Evolutionary conservation across 2,888 invertebrate genomes (phyloP).

Genomic region (Acrobasis consociella): DNA sequence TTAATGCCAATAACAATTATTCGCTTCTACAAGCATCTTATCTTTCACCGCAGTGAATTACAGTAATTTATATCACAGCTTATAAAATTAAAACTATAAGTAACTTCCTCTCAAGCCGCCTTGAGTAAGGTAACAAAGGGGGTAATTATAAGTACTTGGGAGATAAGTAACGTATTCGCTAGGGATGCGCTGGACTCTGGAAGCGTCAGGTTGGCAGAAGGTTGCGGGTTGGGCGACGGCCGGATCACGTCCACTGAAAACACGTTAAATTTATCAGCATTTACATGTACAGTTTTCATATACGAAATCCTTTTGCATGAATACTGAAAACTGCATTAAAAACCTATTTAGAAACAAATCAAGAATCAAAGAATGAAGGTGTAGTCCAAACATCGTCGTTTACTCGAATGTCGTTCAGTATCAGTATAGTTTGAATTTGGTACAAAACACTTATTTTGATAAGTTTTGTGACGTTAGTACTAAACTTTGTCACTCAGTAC

Average conservation of each 20-base stretch:
- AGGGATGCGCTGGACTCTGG: constrained; percentile 58
- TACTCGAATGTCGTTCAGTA: no score
- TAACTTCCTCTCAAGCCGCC: constrained; percentile 56
- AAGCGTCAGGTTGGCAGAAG: constrained; percentile 60
- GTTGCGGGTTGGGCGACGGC: constrained; percentile 58
- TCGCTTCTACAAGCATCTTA: constrained; percentile 16
- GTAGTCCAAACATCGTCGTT: no score
- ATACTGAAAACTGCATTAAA: no score
- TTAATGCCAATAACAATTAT: constrained; percentile 6
- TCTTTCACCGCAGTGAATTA: constrained; percentile 16
- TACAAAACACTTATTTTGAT: no score
- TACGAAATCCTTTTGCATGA: no score
- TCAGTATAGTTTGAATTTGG: no score
- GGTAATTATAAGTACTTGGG: constrained; percentile 39
- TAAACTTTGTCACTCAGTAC: no score
- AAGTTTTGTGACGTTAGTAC: no score
- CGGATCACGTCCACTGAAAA: constrained; percentile 70
- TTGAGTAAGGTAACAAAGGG: constrained; percentile 47
- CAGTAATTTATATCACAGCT: constrained; percentile 65
- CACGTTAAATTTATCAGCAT: no score
- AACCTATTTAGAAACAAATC: no score
- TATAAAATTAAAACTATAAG: constrained; percentile 57
- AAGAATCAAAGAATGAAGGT: no score
- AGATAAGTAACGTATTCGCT: constrained; percentile 37
- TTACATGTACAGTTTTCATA: no score